Evolutionary conservation across 2,888 invertebrate genomes (phyloP).

Genomic region (Thereva nobilitata): DNA sequence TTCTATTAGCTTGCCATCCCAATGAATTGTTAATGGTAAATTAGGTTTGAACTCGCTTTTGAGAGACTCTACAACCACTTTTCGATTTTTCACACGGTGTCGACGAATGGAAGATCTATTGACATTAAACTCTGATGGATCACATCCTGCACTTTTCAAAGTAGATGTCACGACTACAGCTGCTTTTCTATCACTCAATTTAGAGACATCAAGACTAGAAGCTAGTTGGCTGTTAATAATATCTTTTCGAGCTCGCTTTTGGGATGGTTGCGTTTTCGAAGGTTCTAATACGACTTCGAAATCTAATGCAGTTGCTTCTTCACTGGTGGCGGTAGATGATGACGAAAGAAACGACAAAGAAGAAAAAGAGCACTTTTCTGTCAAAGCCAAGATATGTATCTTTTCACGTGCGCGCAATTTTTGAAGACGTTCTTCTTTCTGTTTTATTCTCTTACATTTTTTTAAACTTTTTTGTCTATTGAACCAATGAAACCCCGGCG

Average conservation of each 20-base stretch:
- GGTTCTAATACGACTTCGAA: neutral
- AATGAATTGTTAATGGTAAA: too few species aligned
- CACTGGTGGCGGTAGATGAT: neutral
- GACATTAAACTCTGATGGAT: too few species aligned
- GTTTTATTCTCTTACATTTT: neutral
- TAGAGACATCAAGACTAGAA: neutral
- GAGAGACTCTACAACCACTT: too few species aligned
- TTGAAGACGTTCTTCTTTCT: conserved; percentile 10
- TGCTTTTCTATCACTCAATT: conserved; percentile 17
- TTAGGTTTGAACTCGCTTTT: too few species aligned
- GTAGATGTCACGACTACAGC: conserved; percentile 2
- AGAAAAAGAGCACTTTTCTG: conserved; percentile 8
- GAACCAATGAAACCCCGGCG: conserved; percentile 2
- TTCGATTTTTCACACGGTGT: too few species aligned
- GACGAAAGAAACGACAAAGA: neutral
- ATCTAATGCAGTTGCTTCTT: neutral
- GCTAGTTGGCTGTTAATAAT: neutral
- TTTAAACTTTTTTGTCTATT: conserved; percentile 3
- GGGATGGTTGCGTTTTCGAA: neutral
- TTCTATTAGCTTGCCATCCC: too few species aligned
- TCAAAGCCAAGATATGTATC: neutral
- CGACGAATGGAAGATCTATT: conserved; percentile 32
- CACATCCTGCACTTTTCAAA: too few species aligned
- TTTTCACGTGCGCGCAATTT: conserved; percentile 1
- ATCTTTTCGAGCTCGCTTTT: neutral